Conservation (phyloP, 2,888 invertebrate species). For the Polyommatus icarus region DNA sequence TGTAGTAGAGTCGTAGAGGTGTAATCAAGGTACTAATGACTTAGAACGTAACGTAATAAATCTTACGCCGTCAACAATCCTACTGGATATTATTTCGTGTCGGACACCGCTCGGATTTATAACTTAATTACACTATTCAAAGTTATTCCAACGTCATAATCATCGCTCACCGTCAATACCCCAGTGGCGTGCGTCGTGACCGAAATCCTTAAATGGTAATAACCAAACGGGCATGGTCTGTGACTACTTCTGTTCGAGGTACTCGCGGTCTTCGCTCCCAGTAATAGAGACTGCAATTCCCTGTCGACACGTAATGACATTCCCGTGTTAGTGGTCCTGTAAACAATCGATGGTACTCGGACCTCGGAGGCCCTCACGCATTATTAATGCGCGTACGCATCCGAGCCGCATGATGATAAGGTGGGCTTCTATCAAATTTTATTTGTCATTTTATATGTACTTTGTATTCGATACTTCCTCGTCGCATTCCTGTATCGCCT, state of each 20-base stretch:
- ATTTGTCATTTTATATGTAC: slow-evolving; percentile 58
- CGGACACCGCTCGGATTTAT: slow-evolving; percentile 65
- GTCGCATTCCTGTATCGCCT: slow-evolving; percentile 44
- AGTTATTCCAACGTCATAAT: slow-evolving; percentile 78
- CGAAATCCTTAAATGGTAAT: slow-evolving; percentile 71
- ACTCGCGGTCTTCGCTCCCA: slow-evolving; percentile 27
- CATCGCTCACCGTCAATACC: slow-evolving; percentile 72
- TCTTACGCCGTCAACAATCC: not conserved
- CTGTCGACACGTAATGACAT: slow-evolving; percentile 44
- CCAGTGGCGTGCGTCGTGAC: slow-evolving; percentile 71
- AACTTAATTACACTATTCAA: slow-evolving; percentile 75
- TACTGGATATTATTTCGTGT: slow-evolving; percentile 42
- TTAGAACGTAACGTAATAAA: slow-evolving; percentile 20
- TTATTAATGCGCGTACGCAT: slow-evolving; percentile 66
- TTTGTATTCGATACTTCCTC: slow-evolving; percentile 66
- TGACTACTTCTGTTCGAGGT: not conserved
- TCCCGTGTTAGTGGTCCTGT: slow-evolving; percentile 53
- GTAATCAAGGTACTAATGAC: slow-evolving; percentile 28
- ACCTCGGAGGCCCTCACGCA: slow-evolving; percentile 62
- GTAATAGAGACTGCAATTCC: slow-evolving; percentile 56
- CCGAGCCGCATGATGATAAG: slow-evolving; percentile 68
- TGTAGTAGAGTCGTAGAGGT: not conserved
- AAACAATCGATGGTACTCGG: slow-evolving; percentile 70
- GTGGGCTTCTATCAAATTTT: slow-evolving; percentile 62
- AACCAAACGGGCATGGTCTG: slow-evolving; percentile 36